Evolutionary conservation across 2,888 invertebrate genomes (phyloP), one percentile per base, ranked within the genome.

Genomic region (Dynastes tityus): DNA sequence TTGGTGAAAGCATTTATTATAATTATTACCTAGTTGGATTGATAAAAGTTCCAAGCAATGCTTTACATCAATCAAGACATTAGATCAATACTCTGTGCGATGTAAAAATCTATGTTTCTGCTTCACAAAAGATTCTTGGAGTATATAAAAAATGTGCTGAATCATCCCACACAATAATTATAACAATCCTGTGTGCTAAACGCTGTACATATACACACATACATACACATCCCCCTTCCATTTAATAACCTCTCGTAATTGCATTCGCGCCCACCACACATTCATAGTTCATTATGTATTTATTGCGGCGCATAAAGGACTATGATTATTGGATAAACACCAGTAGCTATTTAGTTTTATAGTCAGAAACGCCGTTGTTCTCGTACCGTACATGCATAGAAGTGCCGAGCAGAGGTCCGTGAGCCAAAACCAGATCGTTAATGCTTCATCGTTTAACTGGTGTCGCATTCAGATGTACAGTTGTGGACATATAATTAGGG

Each of bases 301-400:
- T 71, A 73, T 64, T 63, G 45, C 61, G 16, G 61, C 6, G 51
- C 78, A 77, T 77, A 77, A 77, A 77, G 63, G 77, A 70, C 67
- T 53, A 76, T 63, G 76, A 70, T 76, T 58, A 79, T 61, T 58
- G 68, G 68, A 79, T 53, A 70, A 53, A 68, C 68, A 75, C 75
- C 75, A 76, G 49, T 61, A 53, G 79, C 68, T 76, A 65, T 79
- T 76, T 75, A 70, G 70, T 79, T 79, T 79, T 79, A 79, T 76
- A 63, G 79, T 16, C 64, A 55, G 32, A 61, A 64, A 29, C 40
- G 63, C 70, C 61, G 49, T 68, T 64, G 49, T 55, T 40, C 65
- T 64, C 45, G 40, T 71, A 40, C 45, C 45, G 45, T 45, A 45
- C 11, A 45, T 45, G 11, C 45, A 11, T 45, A 45, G 1, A 58